phyloP scores from a whole-genome alignment of 2,113 vertebrate genomes.

The Triplophysa tibetana region DNA sequence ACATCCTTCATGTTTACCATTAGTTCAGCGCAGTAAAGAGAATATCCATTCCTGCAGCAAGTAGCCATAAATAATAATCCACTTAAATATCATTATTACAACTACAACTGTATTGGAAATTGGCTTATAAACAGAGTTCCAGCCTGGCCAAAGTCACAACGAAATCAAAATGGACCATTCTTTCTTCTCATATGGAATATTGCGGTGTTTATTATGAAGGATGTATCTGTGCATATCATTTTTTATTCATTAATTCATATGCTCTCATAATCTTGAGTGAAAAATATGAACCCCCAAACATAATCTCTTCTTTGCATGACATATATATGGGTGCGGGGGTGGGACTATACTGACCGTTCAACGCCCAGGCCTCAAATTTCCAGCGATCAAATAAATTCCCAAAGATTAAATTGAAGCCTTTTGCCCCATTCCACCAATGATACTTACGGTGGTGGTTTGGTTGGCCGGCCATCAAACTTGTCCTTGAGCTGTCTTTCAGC shows the following conservation, averaged over 20 bases:
- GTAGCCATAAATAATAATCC: not conserved
- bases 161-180: too few species aligned
- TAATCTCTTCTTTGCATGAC: too few species aligned
- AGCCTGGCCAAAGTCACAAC: too few species aligned
- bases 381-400: too few species aligned
- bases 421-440: not conserved
- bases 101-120: not conserved
- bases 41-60: conserved; percentile 74
- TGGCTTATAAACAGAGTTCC: not conserved
- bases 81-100: not conserved
- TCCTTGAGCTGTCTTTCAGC: conserved; percentile 80
- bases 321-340: too few species aligned
- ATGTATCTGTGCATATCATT: too few species aligned
- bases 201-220: too few species aligned
- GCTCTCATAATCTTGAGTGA: not conserved
- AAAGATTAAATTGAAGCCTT: too few species aligned
- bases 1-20: conserved; percentile 85
- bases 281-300: too few species aligned
- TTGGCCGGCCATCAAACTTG: conserved; percentile 80
- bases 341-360: not conserved
- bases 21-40: conserved; percentile 78
- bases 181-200: too few species aligned
- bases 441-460: conserved; percentile 78
- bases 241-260: too few species aligned
- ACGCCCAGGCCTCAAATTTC: too few species aligned